Evolutionary conservation across 2,113 vertebrate genomes (phyloP), one percentile per base, ranked within the genome.

Genomic region (Aramus guarauna): DNA sequence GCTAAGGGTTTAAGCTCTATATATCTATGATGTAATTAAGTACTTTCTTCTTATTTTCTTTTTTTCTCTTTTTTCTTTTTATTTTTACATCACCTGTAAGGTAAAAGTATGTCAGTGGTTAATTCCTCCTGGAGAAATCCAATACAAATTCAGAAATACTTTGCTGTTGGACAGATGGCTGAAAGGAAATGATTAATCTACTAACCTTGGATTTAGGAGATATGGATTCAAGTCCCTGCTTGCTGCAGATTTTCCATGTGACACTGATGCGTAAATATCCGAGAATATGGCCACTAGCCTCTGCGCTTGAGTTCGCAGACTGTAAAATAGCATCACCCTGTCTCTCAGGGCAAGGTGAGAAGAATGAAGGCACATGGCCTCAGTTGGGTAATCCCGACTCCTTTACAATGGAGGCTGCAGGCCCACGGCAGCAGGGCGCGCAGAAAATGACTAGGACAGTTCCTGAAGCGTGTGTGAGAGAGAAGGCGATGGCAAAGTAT

Each of bases 161-260:
- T 92, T 80, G 71, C 72, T 73, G 71, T 77, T 74, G 63, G 94
- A 88, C 95, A 97, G 94, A 90, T 90, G 85, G 77, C 85, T 95
- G 93, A 90, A 95, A 93, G 94, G 85, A 93, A 94, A 93, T 90
- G 66, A 95, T 95, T 94, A 90, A 92, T 94, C 86, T 97, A 81
- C 95, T 95, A 92, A 94, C 94, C 89, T 96, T 95, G 96, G 86
- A 92, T 97, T 94, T 95, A 85, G 86, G 92, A 96, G 86, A 96
- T 95, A 94, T 30, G 66, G 85, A 91, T 94, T 94, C 63, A 6
- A 92, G 94, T 81, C 88, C 76, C 74, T 87, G 91, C 86, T 89
- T 93, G 91, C 94, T 94, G 81, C 84, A 92, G 95, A 69, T 91
- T 96, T 93, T 87, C 86, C 66, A 76, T 91, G 94, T 87, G 89